These are phyloP conservation scores for Echinarachnius parma DNA, from an alignment of 53 echinoderm and acorn worm genomes.

Conservation along the genomic window DNA sequence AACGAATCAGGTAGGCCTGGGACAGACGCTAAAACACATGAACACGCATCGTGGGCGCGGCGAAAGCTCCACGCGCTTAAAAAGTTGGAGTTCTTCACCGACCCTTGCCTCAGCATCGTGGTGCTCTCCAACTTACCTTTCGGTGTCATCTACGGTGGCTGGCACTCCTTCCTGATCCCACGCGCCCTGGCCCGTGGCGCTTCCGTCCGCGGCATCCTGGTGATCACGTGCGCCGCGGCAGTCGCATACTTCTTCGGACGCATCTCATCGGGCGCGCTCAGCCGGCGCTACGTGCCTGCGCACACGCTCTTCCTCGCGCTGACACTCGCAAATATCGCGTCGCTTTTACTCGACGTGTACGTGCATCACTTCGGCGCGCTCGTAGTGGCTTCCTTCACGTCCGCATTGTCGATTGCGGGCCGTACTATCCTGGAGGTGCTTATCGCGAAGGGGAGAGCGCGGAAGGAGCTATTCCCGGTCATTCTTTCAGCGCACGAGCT, in stretches of 20 bases:
- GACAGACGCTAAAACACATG: neutral
- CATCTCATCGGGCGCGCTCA: neutral
- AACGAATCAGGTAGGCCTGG: neutral
- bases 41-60: too few species aligned
- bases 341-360: neutral
- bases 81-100: neutral
- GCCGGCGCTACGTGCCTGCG: neutral
- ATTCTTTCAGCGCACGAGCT: neutral
- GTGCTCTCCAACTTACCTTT: neutral
- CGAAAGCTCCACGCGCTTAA: neutral
- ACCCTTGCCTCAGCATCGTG: neutral
- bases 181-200: neutral
- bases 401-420: neutral
- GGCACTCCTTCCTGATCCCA: too few species aligned
- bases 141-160: neutral
- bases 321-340: neutral
- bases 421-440: neutral
- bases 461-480: neutral
- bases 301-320: neutral
- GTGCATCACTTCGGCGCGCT: neutral
- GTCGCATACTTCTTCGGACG: neutral
- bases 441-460: neutral
- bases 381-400: neutral
- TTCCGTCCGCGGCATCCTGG: neutral
- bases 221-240: neutral